Evolutionary conservation across 1,140 invertebrate genomes (phyloP).

Genomic region (Drosophila ogumai): DNA sequence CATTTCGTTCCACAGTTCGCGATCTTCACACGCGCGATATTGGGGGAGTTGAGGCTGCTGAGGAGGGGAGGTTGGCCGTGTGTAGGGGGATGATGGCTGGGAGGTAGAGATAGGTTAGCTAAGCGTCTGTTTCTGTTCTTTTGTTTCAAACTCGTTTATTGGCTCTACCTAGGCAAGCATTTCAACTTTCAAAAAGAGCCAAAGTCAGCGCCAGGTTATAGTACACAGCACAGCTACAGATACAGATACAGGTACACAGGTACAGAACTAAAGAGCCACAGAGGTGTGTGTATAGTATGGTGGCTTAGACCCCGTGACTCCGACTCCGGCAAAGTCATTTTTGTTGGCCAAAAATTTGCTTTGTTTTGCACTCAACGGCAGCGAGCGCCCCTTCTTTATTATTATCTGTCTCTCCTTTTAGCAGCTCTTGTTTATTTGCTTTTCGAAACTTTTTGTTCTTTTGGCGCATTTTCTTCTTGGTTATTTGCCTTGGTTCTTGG

Average conservation of each 20-base stretch:
- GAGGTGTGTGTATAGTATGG: constrained; percentile 2
- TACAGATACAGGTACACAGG: constrained; percentile 20
- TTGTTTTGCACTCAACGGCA: constrained; percentile 48
- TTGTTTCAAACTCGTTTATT: constrained; percentile 80
- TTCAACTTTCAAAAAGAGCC: constrained; percentile 75
- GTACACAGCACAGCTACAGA: constrained; percentile 25
- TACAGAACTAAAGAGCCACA: constrained; percentile 26
- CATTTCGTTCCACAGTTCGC: constrained; percentile 69
- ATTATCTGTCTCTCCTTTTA: constrained; percentile 31
- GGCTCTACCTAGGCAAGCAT: constrained; percentile 67
- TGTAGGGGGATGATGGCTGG: constrained; percentile 12
- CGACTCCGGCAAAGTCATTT: constrained; percentile 36
- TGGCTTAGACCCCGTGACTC: constrained; percentile 48
- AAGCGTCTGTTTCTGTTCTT: constrained; percentile 81
- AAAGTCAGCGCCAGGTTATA: constrained; percentile 70
- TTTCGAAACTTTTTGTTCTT: constrained; percentile 48
- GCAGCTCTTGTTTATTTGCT: constrained; percentile 54
- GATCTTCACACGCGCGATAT: constrained; percentile 67
- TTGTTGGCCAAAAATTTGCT: constrained; percentile 63
- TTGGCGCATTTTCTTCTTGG: constrained; percentile 35
- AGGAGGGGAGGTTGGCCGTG: neutral
- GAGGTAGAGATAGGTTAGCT: constrained; percentile 46
- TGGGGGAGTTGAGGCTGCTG: constrained; percentile 10
- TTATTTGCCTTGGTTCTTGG: constrained; percentile 29
- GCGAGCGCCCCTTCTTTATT: constrained; percentile 35